phyloP scores from a whole-genome alignment of 2,888 invertebrate species.

The Harmothoe impar region DNA sequence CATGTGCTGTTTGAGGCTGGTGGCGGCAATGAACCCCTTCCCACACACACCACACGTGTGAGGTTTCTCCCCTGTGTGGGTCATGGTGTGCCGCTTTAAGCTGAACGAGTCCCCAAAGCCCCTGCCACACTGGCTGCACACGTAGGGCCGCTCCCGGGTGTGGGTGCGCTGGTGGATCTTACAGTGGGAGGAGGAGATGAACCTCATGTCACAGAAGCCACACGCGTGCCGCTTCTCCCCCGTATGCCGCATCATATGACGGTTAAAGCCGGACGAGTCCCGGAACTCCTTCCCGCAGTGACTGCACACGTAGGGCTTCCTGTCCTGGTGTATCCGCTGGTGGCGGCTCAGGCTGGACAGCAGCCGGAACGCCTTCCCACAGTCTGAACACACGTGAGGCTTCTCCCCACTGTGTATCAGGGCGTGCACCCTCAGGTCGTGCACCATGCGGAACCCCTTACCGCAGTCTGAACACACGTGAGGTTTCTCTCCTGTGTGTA shows the following conservation, averaged over 20 bases:
- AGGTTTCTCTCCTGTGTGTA: too few relatives aligned
- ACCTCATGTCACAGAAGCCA: neutral
- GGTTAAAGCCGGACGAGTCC: neutral
- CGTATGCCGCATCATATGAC: neutral
- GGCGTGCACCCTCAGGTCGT: too few relatives aligned
- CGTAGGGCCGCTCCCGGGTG: constrained; percentile 46
- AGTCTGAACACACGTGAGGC: neutral
- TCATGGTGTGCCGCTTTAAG: constrained; percentile 36
- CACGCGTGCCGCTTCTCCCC: constrained; percentile 9
- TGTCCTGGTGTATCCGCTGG: neutral
- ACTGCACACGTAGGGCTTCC: neutral
- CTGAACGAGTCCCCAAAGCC: constrained; percentile 25
- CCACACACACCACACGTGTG: constrained; percentile 28
- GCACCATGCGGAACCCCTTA: too few relatives aligned
- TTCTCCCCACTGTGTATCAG: neutral
- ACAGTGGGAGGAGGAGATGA: neutral
- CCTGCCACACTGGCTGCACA: neutral
- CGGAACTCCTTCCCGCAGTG: neutral
- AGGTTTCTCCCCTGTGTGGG: constrained; percentile 30
- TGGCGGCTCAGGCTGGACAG: neutral
- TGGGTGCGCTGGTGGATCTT: constrained; percentile 12
- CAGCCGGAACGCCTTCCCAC: neutral
- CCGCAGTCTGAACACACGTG: too few relatives aligned
- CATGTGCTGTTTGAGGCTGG: neutral
- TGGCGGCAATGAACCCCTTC: constrained; percentile 2